These are phyloP conservation scores for Trichechus manatus DNA, from an alignment of 2,113 vertebrate genomes.

Conservation along the genomic window DNA sequence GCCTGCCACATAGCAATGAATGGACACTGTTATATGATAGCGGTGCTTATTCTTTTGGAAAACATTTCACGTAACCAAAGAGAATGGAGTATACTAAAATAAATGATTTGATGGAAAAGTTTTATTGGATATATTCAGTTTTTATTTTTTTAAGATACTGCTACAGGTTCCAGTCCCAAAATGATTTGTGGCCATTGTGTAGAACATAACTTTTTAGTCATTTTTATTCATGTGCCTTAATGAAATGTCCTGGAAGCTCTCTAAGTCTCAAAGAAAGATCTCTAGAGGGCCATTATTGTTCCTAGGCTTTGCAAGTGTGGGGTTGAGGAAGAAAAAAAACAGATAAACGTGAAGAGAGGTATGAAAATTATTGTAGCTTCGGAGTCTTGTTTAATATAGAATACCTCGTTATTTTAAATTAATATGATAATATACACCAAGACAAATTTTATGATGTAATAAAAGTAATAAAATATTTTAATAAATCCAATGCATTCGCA, in stretches of 20 bases:
- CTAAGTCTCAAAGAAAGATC: background rate
- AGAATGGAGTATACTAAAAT: slow-evolving; percentile 34
- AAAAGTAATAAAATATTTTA: background rate
- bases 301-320: background rate
- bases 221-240: slow-evolving; percentile 58
- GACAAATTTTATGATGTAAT: background rate
- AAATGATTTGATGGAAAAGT: slow-evolving; percentile 7
- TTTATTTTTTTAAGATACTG: slow-evolving; percentile 22
- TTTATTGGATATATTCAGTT: slow-evolving; percentile 30
- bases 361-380: background rate
- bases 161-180: background rate
- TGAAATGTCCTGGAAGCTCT: slow-evolving; percentile 39
- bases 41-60: background rate
- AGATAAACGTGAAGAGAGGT: background rate
- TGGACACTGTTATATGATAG: background rate
- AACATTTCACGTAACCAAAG: slow-evolving; percentile 20
- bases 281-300: background rate
- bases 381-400: background rate
- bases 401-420: background rate
- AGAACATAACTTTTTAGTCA: slow-evolving; percentile 46
- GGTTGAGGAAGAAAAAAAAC: background rate
- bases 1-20: background rate
- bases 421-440: background rate
- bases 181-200: slow-evolving; percentile 44
- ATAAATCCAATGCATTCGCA: background rate